These are phyloP conservation scores for Ceratina calcarata DNA, from an alignment of 1,140 invertebrate species.

Conservation along the genomic window DNA sequence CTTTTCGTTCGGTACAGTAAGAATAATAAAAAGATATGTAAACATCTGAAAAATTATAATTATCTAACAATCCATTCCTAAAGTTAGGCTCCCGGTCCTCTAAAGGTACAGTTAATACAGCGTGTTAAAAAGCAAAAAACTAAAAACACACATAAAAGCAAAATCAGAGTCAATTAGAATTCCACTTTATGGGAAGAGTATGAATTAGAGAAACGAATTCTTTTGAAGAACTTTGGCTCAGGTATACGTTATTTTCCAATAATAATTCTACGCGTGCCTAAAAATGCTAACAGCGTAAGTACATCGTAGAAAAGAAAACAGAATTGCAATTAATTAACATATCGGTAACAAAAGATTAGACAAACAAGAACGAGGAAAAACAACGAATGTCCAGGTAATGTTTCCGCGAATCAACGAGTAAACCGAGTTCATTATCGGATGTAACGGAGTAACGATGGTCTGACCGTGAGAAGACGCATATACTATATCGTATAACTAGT, in stretches of 20 bases:
- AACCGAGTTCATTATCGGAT: conserved; percentile 14
- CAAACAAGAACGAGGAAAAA: conserved; percentile 1
- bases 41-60: neutral
- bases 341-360: neutral
- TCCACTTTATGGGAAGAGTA: neutral
- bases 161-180: too few relatives aligned
- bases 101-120: too few relatives aligned
- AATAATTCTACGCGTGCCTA: neutral
- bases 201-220: neutral
- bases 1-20: too few relatives aligned
- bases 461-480: neutral
- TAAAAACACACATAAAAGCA: too few relatives aligned
- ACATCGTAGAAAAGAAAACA: neutral
- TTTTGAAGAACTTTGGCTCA: neutral
- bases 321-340: neutral
- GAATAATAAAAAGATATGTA: too few relatives aligned
- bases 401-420: neutral
- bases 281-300: neutral
- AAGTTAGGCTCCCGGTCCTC: too few relatives aligned
- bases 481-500: conserved; percentile 1
- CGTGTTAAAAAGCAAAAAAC: too few relatives aligned
- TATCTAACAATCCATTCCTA: neutral
- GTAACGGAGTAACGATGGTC: conserved; percentile 26
- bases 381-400: neutral
- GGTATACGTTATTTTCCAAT: too few relatives aligned